Percentiles rank a stretch among this genome's conserved stretches.
Conservation (phyloP, 2,888 invertebrate species). For the Stenurella melanura region DNA sequence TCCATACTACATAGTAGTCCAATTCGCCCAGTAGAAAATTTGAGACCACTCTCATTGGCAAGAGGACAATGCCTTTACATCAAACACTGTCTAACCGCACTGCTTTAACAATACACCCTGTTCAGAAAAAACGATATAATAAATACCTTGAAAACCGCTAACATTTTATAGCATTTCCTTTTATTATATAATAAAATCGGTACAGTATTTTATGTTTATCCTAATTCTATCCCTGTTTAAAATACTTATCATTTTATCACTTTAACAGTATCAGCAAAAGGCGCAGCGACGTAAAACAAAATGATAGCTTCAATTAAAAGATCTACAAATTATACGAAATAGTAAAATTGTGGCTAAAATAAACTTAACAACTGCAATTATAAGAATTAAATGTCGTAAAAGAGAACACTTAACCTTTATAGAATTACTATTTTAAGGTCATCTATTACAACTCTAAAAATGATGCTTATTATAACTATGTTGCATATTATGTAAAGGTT, state of each 20-base stretch:
- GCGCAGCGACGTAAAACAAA: neutral
- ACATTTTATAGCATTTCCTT: neutral
- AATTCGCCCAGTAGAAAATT: too few species aligned
- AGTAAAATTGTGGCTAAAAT: neutral
- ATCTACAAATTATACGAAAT: neutral
- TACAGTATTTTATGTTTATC: neutral
- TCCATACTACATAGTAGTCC: too few species aligned
- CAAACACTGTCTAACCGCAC: too few species aligned
- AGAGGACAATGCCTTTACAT: too few species aligned
- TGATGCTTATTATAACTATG: too few species aligned
- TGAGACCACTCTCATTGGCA: too few species aligned
- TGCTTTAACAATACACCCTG: neutral
- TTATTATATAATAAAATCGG: neutral
- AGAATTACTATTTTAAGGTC: neutral
- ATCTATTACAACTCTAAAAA: too few species aligned
- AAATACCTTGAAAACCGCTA: neutral
- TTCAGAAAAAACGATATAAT: neutral
- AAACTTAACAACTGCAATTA: conserved; percentile 8
- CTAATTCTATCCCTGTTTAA: neutral
- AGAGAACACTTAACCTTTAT: conserved; percentile 1
- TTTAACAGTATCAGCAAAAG: too few species aligned
- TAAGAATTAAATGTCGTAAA: conserved; percentile 2
- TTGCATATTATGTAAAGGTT: too few species aligned
- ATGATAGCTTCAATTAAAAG: conserved; percentile 3
- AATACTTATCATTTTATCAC: neutral